Evolutionary conservation across 1,140 invertebrate species (phyloP).

Genomic region (Drosophila santomea): DNA sequence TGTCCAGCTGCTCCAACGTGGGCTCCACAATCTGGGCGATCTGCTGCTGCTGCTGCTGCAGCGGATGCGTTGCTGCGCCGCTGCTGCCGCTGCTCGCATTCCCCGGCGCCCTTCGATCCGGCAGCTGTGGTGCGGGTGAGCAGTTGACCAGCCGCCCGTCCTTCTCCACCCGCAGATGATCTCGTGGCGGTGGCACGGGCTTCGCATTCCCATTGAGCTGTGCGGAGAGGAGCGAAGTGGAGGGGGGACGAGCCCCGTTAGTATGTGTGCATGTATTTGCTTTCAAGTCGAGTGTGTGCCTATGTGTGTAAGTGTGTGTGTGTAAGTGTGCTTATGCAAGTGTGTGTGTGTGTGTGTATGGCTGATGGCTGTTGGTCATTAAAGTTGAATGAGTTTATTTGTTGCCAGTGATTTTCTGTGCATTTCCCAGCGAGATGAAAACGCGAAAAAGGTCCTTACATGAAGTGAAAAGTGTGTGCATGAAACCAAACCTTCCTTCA

Average conservation of each 20-base stretch:
- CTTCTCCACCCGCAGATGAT: slow-evolving; percentile 88
- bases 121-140: slow-evolving; percentile 89
- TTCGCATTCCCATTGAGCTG: slow-evolving; percentile 86
- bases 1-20: slow-evolving; percentile 93
- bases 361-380: slow-evolving; percentile 36
- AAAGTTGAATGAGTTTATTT: slow-evolving; percentile 31
- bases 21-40: slow-evolving; percentile 87
- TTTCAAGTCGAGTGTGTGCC: slow-evolving; percentile 1
- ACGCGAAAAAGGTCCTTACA: slow-evolving; percentile 2
- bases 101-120: slow-evolving; percentile 86
- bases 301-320: slow-evolving; percentile 14
- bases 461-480: slow-evolving; percentile 31
- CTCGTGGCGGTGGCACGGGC: slow-evolving; percentile 90
- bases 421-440: slow-evolving; percentile 9
- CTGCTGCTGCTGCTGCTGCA: slow-evolving; percentile 82
- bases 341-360: slow-evolving; percentile 20
- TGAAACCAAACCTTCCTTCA: slow-evolving; percentile 27
- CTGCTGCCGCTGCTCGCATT: slow-evolving; percentile 54
- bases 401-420: slow-evolving; percentile 21
- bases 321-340: slow-evolving; percentile 20
- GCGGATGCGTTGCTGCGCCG: slow-evolving; percentile 38
- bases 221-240: no score
- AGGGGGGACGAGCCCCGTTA: no score
- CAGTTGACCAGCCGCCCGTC: slow-evolving; percentile 88
- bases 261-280: no score